Evolutionary conservation across 1,140 invertebrate genomes (phyloP).

Genomic region (Artemia franciscana): DNA sequence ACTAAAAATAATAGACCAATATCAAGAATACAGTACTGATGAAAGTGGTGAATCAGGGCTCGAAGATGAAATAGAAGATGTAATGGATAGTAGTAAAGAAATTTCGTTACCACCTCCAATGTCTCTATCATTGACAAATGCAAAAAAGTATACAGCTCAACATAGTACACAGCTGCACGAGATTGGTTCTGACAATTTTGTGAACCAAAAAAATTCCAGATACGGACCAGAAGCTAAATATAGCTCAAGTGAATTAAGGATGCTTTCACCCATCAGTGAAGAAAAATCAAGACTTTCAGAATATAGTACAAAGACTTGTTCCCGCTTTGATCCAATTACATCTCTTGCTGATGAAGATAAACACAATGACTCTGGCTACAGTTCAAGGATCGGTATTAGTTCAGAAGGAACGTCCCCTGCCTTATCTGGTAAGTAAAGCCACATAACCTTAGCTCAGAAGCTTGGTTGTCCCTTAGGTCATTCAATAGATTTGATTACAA

Average conservation of each 20-base stretch:
- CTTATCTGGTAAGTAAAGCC: conserved; percentile 33
- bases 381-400: conserved; percentile 46
- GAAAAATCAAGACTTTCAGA: conserved; percentile 18
- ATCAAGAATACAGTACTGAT: conserved; percentile 2
- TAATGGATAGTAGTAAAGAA: not conserved
- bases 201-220: conserved; percentile 14
- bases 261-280: not conserved
- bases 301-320: conserved; percentile 22
- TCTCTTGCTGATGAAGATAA: conserved; percentile 29
- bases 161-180: conserved; percentile 11
- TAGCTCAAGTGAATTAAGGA: not conserved
- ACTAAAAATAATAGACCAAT: not conserved
- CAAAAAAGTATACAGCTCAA: conserved; percentile 2
- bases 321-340: conserved; percentile 19
- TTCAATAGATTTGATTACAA: no score
- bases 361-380: conserved; percentile 52
- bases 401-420: conserved; percentile 50
- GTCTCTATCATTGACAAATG: conserved; percentile 1
- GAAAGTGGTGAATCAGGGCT: not conserved
- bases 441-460: no score
- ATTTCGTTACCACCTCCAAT: not conserved
- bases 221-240: not conserved
- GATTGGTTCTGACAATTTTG: conserved; percentile 34
- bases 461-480: no score
- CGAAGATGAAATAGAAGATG: conserved; percentile 5